Conservation (phyloP, 2,113 vertebrate species). For the Centrocercus urophasianus region DNA sequence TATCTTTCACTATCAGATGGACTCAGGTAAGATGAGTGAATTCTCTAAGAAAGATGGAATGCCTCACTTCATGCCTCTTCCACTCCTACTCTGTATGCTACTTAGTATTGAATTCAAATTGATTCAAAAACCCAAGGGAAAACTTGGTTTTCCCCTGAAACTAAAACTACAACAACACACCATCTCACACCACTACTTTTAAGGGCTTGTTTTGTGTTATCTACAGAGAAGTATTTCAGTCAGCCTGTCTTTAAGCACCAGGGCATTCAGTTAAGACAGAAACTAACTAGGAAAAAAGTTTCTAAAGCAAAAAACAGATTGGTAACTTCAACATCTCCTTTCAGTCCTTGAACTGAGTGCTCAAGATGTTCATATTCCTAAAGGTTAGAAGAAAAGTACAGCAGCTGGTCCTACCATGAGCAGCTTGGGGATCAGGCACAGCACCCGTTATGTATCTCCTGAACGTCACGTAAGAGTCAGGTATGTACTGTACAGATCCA, state of each 20-base stretch:
- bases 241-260: not conserved
- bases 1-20: slow-evolving; percentile 8
- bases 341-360: not conserved
- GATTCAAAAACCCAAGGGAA: not conserved
- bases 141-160: not conserved
- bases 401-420: not conserved
- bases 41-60: slow-evolving; percentile 32
- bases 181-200: not conserved
- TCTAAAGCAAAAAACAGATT: not conserved
- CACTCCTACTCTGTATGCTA: not conserved
- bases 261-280: not conserved
- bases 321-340: not conserved
- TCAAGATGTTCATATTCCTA: not conserved
- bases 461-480: not conserved
- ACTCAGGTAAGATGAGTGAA: slow-evolving; percentile 12
- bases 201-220: not conserved
- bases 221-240: not conserved
- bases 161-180: not conserved
- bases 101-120: not conserved
- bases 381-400: not conserved
- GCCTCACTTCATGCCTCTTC: not conserved
- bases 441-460: not conserved
- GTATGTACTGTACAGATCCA: not conserved
- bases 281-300: not conserved
- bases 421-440: not conserved